Percentiles rank a stretch among this genome's conserved stretches.
Evolutionary conservation across 2,113 vertebrate species (phyloP).

Genomic region (Cynocephalus volans): DNA sequence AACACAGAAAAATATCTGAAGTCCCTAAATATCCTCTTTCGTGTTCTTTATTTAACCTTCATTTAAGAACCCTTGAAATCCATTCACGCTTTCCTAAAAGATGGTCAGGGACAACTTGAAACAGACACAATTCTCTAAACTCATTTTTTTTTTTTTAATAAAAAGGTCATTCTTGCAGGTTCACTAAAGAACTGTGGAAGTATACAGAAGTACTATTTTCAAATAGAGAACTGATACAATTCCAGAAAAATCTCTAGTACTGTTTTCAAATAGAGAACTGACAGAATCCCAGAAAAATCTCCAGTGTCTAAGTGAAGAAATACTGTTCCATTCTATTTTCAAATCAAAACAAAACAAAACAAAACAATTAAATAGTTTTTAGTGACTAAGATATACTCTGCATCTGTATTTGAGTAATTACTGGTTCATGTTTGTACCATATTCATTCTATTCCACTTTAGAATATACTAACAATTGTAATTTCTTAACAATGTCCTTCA

Average conservation of each 20-base stretch:
- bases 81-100: slow-evolving; percentile 69
- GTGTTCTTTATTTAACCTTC: slow-evolving; percentile 79
- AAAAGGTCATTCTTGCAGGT: slow-evolving; percentile 59
- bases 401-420: not conserved
- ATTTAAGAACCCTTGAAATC: slow-evolving; percentile 78
- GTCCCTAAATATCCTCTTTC: slow-evolving; percentile 73
- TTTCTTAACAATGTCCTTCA: not conserved
- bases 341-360: slow-evolving; percentile 49
- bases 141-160: slow-evolving; percentile 39
- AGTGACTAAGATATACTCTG: not conserved
- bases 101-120: slow-evolving; percentile 73
- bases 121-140: slow-evolving; percentile 74
- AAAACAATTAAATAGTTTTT: not conserved
- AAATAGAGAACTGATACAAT: slow-evolving; percentile 17
- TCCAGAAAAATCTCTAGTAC: not conserved
- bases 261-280: too few species aligned
- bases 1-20: slow-evolving; percentile 74
- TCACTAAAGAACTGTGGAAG: slow-evolving; percentile 55
- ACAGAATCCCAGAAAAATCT: not conserved
- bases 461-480: slow-evolving; percentile 22
- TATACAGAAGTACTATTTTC: not conserved
- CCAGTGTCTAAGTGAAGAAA: not conserved
- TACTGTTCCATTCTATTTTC: too few species aligned
- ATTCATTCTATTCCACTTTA: not conserved
- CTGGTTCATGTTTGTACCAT: not conserved